Percentiles rank a stretch among this genome's conserved stretches.
Evolutionary conservation across 2,113 vertebrate species (phyloP).

Genomic region (Phoxinus phoxinus): DNA sequence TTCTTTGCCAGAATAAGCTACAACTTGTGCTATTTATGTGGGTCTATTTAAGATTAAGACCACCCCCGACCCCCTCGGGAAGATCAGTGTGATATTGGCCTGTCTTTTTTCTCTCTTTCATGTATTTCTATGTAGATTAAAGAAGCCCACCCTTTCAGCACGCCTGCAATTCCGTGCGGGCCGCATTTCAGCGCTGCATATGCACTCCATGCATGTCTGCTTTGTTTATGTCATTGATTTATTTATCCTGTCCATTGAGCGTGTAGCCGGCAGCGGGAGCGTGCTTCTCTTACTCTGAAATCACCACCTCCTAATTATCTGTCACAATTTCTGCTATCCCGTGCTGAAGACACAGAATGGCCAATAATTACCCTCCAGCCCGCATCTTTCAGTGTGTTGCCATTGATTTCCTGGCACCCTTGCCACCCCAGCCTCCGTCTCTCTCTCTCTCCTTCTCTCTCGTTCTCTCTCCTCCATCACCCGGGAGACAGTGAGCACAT

Average conservation of each 20-base stretch:
- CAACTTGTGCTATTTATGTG: no score
- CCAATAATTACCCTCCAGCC: conserved; percentile 79
- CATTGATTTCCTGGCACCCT: conserved; percentile 70
- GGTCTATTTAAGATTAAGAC: neutral
- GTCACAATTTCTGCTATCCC: conserved; percentile 80
- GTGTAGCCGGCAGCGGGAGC: conserved; percentile 71
- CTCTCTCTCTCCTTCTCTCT: conserved; percentile 28
- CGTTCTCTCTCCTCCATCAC: conserved; percentile 43
- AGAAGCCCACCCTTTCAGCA: neutral
- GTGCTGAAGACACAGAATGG: conserved; percentile 80
- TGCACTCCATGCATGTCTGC: conserved; percentile 74
- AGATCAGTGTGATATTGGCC: neutral
- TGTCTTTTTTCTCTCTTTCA: neutral
- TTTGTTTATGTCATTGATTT: conserved; percentile 82
- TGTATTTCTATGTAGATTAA: conserved; percentile 8
- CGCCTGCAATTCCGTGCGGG: conserved; percentile 55
- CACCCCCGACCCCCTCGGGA: neutral
- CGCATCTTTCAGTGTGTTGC: conserved; percentile 76
- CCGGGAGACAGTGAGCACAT: neutral
- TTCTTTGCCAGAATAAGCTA: neutral
- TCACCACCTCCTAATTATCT: conserved; percentile 83
- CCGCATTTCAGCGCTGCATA: conserved; percentile 68
- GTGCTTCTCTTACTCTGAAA: conserved; percentile 73
- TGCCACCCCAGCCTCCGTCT: conserved; percentile 16
- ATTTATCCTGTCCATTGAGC: conserved; percentile 79